These are phyloP conservation scores for Microtus agrestis DNA, from an alignment of 2,797 vertebrate genomes.

Conservation along the genomic window DNA sequence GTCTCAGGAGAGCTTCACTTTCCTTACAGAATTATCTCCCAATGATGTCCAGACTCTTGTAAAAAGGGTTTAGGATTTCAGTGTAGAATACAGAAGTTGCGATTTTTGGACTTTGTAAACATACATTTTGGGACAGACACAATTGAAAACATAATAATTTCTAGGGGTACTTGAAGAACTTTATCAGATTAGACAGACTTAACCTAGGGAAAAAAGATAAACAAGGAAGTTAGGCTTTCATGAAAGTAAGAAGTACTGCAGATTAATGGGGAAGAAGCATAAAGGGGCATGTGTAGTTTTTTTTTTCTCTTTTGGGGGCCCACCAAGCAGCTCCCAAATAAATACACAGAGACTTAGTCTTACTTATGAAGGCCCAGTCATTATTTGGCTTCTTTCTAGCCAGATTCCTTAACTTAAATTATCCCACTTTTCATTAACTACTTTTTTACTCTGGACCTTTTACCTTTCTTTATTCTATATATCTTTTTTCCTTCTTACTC, in stretches of 20 bases:
- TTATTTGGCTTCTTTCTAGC: too few relatives aligned
- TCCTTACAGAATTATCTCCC: not conserved
- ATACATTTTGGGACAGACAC: not conserved
- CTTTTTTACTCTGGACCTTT: too few relatives aligned
- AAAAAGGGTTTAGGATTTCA: not conserved
- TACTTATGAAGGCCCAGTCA: too few relatives aligned
- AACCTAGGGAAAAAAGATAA: not conserved
- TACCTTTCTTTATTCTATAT: too few relatives aligned
- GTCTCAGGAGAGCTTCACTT: not conserved
- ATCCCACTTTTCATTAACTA: too few relatives aligned
- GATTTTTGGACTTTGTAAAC: conserved; percentile 6
- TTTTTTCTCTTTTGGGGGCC: too few relatives aligned
- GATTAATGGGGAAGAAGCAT: not conserved
- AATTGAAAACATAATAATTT: not conserved
- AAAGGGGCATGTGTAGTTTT: accelerated
- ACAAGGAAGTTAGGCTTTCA: not conserved
- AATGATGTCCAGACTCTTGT: not conserved
- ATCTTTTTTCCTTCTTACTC: too few relatives aligned
- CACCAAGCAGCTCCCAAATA: too few relatives aligned
- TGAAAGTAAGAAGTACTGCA: not conserved
- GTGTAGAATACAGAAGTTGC: not conserved
- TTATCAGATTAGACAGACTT: not conserved
- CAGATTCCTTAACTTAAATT: too few relatives aligned
- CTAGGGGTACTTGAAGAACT: not conserved
- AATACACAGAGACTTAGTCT: too few relatives aligned